Conservation (phyloP, 2,797 vertebrate species). For the Darevskia mixta region DNA sequence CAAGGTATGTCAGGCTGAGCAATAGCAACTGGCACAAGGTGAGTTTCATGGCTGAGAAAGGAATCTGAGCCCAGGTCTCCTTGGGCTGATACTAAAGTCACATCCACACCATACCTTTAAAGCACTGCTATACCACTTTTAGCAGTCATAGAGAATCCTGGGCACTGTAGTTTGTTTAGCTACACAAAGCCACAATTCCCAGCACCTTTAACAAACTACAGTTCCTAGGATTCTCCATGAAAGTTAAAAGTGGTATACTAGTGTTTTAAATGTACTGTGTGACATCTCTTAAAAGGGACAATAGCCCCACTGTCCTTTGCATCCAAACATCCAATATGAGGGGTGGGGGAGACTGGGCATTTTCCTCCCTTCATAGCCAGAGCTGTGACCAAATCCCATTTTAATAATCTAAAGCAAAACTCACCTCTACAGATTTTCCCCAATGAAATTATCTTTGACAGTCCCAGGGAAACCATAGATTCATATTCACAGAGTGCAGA, state of each 20-base stretch:
- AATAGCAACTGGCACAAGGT: not conserved
- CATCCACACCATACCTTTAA: no score
- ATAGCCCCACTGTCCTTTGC: not conserved
- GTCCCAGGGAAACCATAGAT: not conserved
- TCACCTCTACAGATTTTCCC: not conserved
- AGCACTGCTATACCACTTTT: no score
- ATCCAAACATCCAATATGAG: not conserved
- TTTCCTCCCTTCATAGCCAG: not conserved
- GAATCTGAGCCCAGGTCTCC: not conserved
- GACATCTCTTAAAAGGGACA: not conserved
- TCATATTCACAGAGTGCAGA: not conserved
- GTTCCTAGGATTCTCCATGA: no score
- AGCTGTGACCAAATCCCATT: not conserved
- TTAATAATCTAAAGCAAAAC: not conserved
- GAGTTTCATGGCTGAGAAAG: not conserved
- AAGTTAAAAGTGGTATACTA: no score
- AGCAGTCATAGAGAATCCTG: no score
- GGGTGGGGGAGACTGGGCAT: no score
- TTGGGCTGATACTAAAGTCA: not conserved
- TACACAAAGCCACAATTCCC: no score
- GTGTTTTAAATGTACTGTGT: no score
- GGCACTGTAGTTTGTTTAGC: no score
- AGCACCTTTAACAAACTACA: no score
- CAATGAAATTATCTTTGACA: slow-evolving; percentile 18
- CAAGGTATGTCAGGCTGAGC: not conserved